A percentile compares a stretch with the other conserved stretches of the same genome.
Evolutionary conservation across 2,113 vertebrate species (phyloP).

Genomic region (Orthochromis indermauri): DNA sequence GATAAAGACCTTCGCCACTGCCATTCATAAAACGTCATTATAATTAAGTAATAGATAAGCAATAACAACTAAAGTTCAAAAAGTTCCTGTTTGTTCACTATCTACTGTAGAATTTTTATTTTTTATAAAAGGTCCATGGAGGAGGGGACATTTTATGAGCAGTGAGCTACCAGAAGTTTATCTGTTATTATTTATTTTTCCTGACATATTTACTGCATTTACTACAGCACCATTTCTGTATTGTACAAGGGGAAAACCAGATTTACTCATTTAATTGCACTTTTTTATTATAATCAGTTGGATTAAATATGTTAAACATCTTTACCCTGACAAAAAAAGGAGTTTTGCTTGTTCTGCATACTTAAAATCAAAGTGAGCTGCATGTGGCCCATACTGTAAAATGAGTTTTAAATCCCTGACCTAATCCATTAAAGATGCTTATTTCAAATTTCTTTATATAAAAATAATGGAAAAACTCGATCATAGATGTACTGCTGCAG

Average conservation of each 20-base stretch:
- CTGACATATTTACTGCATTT: background rate
- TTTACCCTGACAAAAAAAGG: background rate
- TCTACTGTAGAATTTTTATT: background rate
- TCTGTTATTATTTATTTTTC: background rate
- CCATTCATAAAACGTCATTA: background rate
- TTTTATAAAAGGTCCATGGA: background rate
- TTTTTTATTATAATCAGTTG: background rate
- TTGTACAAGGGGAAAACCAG: background rate
- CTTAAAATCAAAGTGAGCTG: background rate
- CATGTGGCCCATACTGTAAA: background rate
- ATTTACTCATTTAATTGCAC: background rate
- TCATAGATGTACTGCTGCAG: background rate
- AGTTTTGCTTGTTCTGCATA: background rate
- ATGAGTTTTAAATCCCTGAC: background rate
- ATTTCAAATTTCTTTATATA: background rate
- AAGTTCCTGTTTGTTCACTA: background rate
- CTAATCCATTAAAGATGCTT: background rate
- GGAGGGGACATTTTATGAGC: background rate
- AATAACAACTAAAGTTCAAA: background rate
- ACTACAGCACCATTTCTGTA: background rate
- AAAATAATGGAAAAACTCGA: background rate
- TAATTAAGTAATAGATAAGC: background rate
- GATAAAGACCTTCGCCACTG: background rate
- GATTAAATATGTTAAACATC: background rate
- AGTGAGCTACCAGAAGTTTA: background rate